Base-by-base conservation (phyloP, 2,113 vertebrate genomes). In the Ammodytes marinus region DNA sequence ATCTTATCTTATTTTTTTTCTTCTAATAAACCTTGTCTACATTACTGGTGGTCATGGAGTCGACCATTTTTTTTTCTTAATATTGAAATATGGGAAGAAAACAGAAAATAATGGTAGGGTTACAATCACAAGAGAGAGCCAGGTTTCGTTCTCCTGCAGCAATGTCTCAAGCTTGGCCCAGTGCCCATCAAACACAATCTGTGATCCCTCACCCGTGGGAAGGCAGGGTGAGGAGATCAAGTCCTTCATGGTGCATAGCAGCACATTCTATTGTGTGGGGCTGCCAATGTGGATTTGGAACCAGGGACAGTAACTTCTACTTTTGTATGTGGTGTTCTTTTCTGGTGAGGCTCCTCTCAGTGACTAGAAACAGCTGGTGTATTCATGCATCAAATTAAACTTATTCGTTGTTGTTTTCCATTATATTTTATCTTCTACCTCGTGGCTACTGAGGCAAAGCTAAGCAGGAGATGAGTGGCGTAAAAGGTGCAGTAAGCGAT, bases 151-250 rank as follows among this genome's bases (percentile, higher is more conserved):
- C 37, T 73, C 37, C 49, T 49, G 59, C 50, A 58, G 50, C 27
- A 8, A 8, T 0, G 17, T 27, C 60, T 73, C 50, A 11, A 57
- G 35, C 59, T 42, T 50, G 17, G 37, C 47, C 3, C 0, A 5
- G 15, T 4, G 45, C 5, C 37, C 37, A 69, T 49, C 37, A 58
- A 64, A 80, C 10, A 8, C 43, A 67, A 19, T 19, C 27, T 67
- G 37, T 52, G 19, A 60, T 80, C n/a, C 52, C 40, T 52, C 40
- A 45, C 15, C 47, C 19, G 47, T 68, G 40, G 63, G 54, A 80
- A 73, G 19, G 53, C 14, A 27, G 27, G 0, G 6, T 52, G 9
- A 59, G 45, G 37, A 27, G 46, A 67, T 67, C 54, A 37, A 9
- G 14, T 37, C 54, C 43, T 19, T 67, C 15, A 59, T 40, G 39